Percentiles rank a stretch among this genome's conserved stretches.
Conservation (phyloP, 2,888 invertebrate species). For the Acleris sparsana region DNA sequence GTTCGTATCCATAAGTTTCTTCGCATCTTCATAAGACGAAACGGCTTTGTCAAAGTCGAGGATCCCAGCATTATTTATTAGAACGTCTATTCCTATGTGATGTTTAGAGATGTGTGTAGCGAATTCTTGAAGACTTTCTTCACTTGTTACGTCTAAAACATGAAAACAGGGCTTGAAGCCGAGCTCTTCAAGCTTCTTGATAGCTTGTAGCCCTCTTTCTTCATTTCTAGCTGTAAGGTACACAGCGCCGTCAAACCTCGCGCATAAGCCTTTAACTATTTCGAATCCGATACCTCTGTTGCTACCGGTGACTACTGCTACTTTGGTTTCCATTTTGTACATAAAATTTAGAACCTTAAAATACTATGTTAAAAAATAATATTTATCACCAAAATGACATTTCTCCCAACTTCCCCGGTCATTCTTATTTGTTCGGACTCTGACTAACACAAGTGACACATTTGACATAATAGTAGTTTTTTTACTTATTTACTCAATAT, state of each 20-base stretch:
- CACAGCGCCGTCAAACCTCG: slow-evolving; percentile 87
- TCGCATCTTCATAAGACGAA: slow-evolving; percentile 87
- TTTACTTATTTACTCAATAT: too few species aligned
- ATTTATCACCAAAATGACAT: slow-evolving; percentile 51
- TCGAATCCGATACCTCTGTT: slow-evolving; percentile 79
- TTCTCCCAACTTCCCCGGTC: slow-evolving; percentile 46
- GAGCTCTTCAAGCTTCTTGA: slow-evolving; percentile 83
- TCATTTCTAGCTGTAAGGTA: slow-evolving; percentile 88
- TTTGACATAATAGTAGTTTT: background rate
- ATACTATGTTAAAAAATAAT: slow-evolving; percentile 62
- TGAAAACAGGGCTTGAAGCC: slow-evolving; percentile 86
- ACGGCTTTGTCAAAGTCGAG: slow-evolving; percentile 86
- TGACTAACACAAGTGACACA: slow-evolving; percentile 1
- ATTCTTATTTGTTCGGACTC: slow-evolving; percentile 43
- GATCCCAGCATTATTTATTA: slow-evolving; percentile 91
- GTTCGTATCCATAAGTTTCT: slow-evolving; percentile 88
- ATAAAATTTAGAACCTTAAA: slow-evolving; percentile 60
- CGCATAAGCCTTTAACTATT: slow-evolving; percentile 84
- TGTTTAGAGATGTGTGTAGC: slow-evolving; percentile 82
- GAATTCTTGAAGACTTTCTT: slow-evolving; percentile 84
- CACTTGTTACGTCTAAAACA: slow-evolving; percentile 87
- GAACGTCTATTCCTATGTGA: slow-evolving; percentile 88
- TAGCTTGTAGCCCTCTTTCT: slow-evolving; percentile 84
- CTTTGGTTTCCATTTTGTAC: slow-evolving; percentile 81
- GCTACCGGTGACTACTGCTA: slow-evolving; percentile 77